Evolutionary conservation across 2,113 vertebrate species (phyloP).

Genomic region (Potamarius usumacintae): DNA sequence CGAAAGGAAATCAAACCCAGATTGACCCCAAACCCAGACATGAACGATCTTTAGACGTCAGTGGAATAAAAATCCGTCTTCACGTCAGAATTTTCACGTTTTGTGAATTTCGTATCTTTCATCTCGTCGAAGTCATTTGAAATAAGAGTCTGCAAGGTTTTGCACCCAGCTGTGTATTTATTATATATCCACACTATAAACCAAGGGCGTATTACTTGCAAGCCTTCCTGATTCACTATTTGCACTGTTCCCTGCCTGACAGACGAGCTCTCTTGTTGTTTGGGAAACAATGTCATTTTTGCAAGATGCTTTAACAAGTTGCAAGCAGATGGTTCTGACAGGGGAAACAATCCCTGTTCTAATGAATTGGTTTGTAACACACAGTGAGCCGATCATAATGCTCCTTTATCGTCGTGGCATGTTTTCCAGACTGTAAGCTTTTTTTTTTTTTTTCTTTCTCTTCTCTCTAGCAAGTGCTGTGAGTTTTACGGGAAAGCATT

Average conservation of each 20-base stretch:
- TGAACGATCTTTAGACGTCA: neutral
- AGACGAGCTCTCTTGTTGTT: slow-evolving; percentile 1
- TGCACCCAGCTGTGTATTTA: neutral
- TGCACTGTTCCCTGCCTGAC: neutral
- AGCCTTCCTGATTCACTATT: neutral
- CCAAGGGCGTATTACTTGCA: too few species aligned
- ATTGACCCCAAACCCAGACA: neutral
- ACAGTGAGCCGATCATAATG: neutral
- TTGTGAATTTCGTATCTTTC: too few species aligned
- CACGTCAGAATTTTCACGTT: neutral
- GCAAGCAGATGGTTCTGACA: slow-evolving; percentile 28
- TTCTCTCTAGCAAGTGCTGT: neutral
- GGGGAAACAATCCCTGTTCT: slow-evolving; percentile 24
- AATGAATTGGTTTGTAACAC: slow-evolving; percentile 2
- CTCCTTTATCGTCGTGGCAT: neutral
- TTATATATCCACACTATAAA: neutral
- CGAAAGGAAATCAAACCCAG: neutral
- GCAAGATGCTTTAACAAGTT: slow-evolving; percentile 19
- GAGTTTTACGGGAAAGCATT: neutral
- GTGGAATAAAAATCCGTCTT: neutral
- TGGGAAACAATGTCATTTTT: neutral
- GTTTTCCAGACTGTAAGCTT: neutral
- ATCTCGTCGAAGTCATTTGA: neutral
- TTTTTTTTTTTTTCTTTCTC: neutral
- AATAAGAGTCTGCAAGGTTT: neutral